A percentile compares a stretch with the other conserved stretches of the same genome.
Evolutionary conservation across 2,113 vertebrate species (phyloP).

Genomic region (Toxotes chatareus): DNA sequence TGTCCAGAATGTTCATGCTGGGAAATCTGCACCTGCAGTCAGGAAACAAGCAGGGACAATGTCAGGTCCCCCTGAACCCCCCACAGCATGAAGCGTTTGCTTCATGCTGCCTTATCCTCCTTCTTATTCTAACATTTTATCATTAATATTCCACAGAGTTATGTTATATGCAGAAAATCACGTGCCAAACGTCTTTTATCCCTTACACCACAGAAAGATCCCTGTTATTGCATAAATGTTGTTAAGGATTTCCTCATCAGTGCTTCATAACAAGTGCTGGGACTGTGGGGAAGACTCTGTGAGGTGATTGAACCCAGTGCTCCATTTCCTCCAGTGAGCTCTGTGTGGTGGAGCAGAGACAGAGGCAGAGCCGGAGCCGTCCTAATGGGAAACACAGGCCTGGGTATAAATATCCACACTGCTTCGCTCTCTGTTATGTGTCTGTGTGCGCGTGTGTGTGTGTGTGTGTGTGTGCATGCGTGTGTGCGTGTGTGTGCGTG

Average conservation of each 20-base stretch:
- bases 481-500: constrained; percentile 14
- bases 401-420: constrained; percentile 70
- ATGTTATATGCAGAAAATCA: not conserved
- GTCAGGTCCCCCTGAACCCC: no score
- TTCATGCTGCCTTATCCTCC: not conserved
- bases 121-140: not conserved
- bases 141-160: not conserved
- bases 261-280: constrained; percentile 24
- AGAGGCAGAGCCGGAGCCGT: constrained; percentile 37
- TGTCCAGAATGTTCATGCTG: no score
- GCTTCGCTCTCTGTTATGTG: constrained; percentile 15
- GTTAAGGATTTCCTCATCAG: constrained; percentile 46
- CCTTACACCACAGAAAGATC: not conserved
- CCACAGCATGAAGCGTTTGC: not conserved
- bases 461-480: constrained; percentile 1
- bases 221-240: constrained; percentile 5
- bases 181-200: constrained; percentile 12
- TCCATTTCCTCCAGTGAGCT: constrained; percentile 41
- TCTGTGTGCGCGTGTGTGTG: not conserved
- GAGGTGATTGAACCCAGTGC: constrained; percentile 39
- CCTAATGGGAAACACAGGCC: constrained; percentile 76
- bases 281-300: constrained; percentile 24
- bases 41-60: no score
- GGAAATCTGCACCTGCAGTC: no score
- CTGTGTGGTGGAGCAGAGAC: constrained; percentile 41